phyloP scores from a whole-genome alignment of 2,888 invertebrate genomes.

The Nomada fucata region DNA sequence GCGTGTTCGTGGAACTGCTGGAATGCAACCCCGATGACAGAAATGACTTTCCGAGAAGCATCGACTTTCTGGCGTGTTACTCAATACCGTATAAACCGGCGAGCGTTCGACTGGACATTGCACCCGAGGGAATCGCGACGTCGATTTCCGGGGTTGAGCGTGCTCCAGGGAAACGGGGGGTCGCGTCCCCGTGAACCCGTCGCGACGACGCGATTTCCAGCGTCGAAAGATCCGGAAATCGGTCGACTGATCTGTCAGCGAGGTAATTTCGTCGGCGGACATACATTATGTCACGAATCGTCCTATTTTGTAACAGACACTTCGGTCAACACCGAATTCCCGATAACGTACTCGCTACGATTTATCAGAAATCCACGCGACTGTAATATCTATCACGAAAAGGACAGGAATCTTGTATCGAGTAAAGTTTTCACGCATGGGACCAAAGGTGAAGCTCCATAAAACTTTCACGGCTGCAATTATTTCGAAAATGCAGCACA shows the following conservation, averaged over 20 bases:
- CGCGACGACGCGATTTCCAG: neutral
- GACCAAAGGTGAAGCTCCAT: too few relatives aligned
- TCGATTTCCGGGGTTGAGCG: constrained; percentile 48
- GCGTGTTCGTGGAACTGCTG: constrained; percentile 42
- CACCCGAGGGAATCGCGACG: constrained; percentile 61
- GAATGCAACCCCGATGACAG: constrained; percentile 45
- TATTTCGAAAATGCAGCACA: neutral
- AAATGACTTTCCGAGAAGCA: constrained; percentile 64
- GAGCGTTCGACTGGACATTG: constrained; percentile 52
- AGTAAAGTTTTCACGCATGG: too few relatives aligned
- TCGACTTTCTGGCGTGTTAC: constrained; percentile 57
- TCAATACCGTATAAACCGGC: constrained; percentile 47
- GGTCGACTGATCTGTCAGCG: neutral
- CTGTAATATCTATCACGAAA: too few relatives aligned
- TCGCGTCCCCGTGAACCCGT: constrained; percentile 10
- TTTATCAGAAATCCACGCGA: too few relatives aligned
- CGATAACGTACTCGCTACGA: neutral
- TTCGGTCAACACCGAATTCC: too few relatives aligned
- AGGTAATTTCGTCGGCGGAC: neutral
- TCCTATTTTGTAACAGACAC: neutral
- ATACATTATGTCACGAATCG: neutral
- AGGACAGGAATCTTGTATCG: neutral
- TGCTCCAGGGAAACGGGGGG: constrained; percentile 31
- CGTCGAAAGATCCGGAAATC: constrained; percentile 37
- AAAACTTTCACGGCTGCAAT: too few relatives aligned